A percentile compares a stretch with the other conserved stretches of the same genome.
Evolutionary conservation across 1,140 invertebrate genomes (phyloP).

Genomic region (Argopecten irradians): DNA sequence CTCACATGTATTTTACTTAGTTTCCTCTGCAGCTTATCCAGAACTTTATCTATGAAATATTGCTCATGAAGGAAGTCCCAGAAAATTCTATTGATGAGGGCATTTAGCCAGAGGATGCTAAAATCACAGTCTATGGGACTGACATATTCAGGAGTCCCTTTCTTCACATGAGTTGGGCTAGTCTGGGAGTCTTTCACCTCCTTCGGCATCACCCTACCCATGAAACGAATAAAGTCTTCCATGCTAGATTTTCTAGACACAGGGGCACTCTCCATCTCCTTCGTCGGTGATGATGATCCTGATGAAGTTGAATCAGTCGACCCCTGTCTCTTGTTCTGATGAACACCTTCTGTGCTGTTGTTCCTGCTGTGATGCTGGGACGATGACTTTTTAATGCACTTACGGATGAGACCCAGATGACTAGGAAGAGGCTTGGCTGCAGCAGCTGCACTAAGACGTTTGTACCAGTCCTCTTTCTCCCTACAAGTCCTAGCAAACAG

Average conservation of each 20-base stretch:
- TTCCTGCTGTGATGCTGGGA: slow-evolving; percentile 50
- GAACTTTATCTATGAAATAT: slow-evolving; percentile 80
- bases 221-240: slow-evolving; percentile 66
- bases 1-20: slow-evolving; percentile 87
- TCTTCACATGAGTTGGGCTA: slow-evolving; percentile 26
- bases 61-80: slow-evolving; percentile 87
- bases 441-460: slow-evolving; percentile 71
- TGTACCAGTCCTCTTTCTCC: slow-evolving; percentile 93
- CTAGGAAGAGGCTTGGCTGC: slow-evolving; percentile 63
- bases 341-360: slow-evolving; percentile 28
- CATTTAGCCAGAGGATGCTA: slow-evolving; percentile 84
- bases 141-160: neutral
- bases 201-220: slow-evolving; percentile 70
- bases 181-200: slow-evolving; percentile 40
- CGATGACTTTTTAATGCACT: slow-evolving; percentile 38
- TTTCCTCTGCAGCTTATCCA: slow-evolving; percentile 90
- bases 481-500: slow-evolving; percentile 89
- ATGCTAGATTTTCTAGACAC: slow-evolving; percentile 38
- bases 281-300: slow-evolving; percentile 43
- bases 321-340: slow-evolving; percentile 61
- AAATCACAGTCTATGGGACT: slow-evolving; percentile 61
- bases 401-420: slow-evolving; percentile 65
- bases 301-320: slow-evolving; percentile 68
- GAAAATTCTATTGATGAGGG: slow-evolving; percentile 85
- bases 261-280: slow-evolving; percentile 25